Evolutionary conservation across 1,140 invertebrate species (phyloP).

Genomic region (Tigriopus japonicus): DNA sequence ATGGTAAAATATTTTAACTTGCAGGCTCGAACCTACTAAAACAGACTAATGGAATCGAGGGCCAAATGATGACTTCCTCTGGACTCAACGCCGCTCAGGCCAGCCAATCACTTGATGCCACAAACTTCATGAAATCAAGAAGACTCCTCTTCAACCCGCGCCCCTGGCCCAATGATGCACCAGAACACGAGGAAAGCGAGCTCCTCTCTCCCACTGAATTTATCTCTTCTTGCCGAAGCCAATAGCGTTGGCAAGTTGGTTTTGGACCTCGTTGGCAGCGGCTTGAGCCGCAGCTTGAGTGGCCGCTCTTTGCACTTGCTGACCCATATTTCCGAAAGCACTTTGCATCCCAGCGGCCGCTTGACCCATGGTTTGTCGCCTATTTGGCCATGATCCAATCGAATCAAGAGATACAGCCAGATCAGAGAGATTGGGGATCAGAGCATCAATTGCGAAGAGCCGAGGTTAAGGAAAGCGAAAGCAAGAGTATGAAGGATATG

Average conservation of each 20-base stretch:
- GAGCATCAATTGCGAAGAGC: too few species aligned
- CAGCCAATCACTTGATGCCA: background rate
- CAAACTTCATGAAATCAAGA: background rate
- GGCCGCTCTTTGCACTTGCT: background rate
- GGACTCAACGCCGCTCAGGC: background rate
- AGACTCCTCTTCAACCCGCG: background rate
- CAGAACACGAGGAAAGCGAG: background rate
- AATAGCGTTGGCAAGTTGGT: conserved; percentile 14
- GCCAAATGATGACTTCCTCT: too few species aligned
- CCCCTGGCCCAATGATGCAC: background rate
- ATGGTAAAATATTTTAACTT: too few species aligned
- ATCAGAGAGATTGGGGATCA: too few species aligned
- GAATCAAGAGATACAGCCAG: too few species aligned
- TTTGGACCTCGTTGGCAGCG: conserved; percentile 16
- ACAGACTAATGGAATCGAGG: too few species aligned
- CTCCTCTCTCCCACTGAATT: background rate
- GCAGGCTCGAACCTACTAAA: too few species aligned
- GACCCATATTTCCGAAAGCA: conserved; percentile 15
- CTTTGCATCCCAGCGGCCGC: conserved; percentile 12
- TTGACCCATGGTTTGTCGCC: background rate
- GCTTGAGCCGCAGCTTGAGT: conserved; percentile 14
- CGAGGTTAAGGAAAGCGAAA: too few species aligned
- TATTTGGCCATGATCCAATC: too few species aligned
- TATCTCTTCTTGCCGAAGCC: background rate
- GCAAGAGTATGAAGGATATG: too few species aligned